Percentiles rank a stretch among this genome's conserved stretches.
Conservation (phyloP, 2,113 vertebrate species). For the Pithys albifrons region DNA sequence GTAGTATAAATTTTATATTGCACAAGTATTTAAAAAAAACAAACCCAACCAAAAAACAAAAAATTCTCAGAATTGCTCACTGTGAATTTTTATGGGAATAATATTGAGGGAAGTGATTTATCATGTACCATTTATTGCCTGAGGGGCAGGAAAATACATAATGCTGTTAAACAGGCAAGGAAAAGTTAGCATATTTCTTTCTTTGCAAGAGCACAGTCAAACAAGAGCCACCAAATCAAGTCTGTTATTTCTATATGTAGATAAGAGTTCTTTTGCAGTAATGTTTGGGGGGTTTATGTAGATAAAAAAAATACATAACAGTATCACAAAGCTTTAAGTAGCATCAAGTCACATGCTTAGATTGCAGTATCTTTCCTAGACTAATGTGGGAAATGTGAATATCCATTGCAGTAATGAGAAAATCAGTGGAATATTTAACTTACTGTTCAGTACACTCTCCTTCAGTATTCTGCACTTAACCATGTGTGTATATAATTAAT, state of each 20-base stretch:
- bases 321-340: constrained; percentile 52
- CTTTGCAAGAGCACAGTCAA: constrained; percentile 49
- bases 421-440: background rate
- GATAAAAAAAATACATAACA: constrained; percentile 47
- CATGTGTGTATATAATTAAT: constrained; percentile 19
- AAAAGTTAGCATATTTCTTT: constrained; percentile 25
- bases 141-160: background rate
- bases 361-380: constrained; percentile 35
- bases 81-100: constrained; percentile 37
- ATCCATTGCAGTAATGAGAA: constrained; percentile 14
- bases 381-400: background rate
- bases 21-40: background rate
- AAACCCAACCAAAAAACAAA: background rate
- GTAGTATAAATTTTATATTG: background rate
- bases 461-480: constrained; percentile 46
- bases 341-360: constrained; percentile 52
- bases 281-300: constrained; percentile 18
- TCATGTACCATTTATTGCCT: background rate
- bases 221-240: constrained; percentile 57
- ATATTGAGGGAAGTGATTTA: background rate
- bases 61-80: constrained; percentile 15
- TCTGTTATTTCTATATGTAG: constrained; percentile 55
- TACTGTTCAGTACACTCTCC: constrained; percentile 6
- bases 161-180: constrained; percentile 47
- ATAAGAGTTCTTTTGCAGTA: constrained; percentile 24